Conservation (phyloP, 2,113 vertebrate species). For the Gopherus evgoodei region DNA sequence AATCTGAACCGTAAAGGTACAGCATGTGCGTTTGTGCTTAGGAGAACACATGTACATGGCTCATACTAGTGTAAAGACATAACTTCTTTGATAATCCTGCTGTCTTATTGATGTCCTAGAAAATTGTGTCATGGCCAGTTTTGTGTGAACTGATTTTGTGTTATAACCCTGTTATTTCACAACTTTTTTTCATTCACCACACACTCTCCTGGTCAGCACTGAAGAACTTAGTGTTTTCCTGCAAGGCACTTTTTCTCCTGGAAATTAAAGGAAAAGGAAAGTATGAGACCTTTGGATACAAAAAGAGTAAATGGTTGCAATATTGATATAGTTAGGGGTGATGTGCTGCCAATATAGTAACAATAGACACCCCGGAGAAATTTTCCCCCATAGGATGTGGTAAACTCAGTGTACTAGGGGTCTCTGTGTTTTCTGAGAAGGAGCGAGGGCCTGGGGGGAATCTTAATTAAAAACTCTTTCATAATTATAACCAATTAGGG, state of each 20-base stretch:
- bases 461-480: background rate
- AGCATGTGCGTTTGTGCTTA: accelerated
- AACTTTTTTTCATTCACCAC: background rate
- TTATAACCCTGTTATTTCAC: background rate
- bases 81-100: background rate
- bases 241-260: background rate
- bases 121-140: too few species aligned
- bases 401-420: background rate
- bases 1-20: background rate
- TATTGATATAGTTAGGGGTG: background rate
- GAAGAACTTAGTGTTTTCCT: background rate
- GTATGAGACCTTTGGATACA: background rate
- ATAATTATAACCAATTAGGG: background rate
- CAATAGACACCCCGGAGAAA: background rate
- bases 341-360: background rate
- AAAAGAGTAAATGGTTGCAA: background rate
- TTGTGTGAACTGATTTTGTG: accelerated
- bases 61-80: background rate
- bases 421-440: background rate
- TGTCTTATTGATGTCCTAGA: background rate
- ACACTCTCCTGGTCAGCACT: background rate
- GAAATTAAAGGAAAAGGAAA: background rate
- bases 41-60: accelerated
- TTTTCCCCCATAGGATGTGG: background rate
- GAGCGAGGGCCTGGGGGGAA: background rate